A percentile compares a stretch with the other conserved stretches of the same genome.
Evolutionary conservation across 1,140 invertebrate genomes (phyloP).

Genomic region (Adelges cooleyi): DNA sequence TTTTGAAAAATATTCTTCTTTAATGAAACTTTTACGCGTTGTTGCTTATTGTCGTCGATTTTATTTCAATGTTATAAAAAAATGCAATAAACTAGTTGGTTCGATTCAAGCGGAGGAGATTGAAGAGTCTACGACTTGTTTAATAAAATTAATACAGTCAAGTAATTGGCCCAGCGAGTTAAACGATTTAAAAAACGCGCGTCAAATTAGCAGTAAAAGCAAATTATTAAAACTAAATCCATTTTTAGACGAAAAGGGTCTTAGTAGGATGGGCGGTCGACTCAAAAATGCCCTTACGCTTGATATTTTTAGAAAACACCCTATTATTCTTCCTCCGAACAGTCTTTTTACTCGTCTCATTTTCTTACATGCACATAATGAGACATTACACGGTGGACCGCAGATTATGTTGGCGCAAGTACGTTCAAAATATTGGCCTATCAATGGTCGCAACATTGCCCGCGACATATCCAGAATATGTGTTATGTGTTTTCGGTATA

Average conservation of each 20-base stretch:
- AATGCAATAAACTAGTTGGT: neutral
- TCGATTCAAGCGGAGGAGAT: neutral
- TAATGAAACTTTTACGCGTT: neutral
- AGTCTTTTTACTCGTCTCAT: constrained; percentile 36
- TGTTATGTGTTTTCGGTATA: constrained; percentile 32
- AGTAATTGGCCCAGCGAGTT: neutral
- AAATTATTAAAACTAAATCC: neutral
- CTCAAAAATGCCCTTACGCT: constrained; percentile 22
- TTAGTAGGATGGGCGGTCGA: constrained; percentile 29
- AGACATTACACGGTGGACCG: constrained; percentile 35
- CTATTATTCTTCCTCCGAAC: constrained; percentile 28
- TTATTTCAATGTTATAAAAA: neutral
- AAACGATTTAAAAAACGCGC: neutral
- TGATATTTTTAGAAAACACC: constrained; percentile 27
- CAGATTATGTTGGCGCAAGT: constrained; percentile 31
- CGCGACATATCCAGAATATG: constrained; percentile 32
- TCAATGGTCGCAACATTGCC: constrained; percentile 30
- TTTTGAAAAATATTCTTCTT: neutral
- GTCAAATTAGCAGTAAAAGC: neutral
- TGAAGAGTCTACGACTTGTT: neutral
- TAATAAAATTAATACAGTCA: constrained; percentile 1
- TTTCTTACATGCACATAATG: constrained; percentile 35
- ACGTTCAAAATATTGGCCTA: constrained; percentile 34
- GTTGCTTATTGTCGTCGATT: neutral
- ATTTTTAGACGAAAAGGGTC: constrained; percentile 29